Base-by-base conservation (phyloP, 2,113 vertebrate genomes). In the Gavialis gangeticus region DNA sequence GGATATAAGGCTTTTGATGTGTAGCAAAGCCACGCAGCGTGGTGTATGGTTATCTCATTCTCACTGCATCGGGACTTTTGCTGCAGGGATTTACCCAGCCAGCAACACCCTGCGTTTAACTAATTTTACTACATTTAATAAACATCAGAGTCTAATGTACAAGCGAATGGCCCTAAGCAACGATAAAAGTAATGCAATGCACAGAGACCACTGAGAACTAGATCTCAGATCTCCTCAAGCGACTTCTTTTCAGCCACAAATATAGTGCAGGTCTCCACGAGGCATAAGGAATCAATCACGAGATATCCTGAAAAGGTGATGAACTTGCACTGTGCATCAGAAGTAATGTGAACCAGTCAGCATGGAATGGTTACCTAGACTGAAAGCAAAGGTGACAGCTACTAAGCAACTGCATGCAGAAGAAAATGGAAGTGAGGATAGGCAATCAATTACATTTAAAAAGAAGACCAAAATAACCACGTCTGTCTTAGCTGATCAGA, bases 201-300 rank as follows among this genome's bases (percentile, higher is more conserved):
- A 37, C 34, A 84, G 92, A 5, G n/a, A 66, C n/a, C n/a, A 58
- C 27, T 46, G 59, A 64, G 30, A 27, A 34, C 56, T 17, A 88
- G 93, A 92, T 58, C 78, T 78, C 89, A 91, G 92, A 67, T 62
- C 27, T 84, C 87, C 2, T 7, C 1, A 15, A 85, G 87, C 84
- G 3, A 79, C 75, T 93, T 87, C 34, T 1, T 73, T 94, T 90
- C 25, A 76, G 89, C 84, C 92, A 96, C 91, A 97, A 95, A 92
- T 94, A 69, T 11, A 88, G 87, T 91, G 88, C 92, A 93, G 96
- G 75, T 93, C 96, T 90, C 88, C 79, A 24, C 88, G 7, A 97
- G 97, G 91, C 97, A 98, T 97, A 97, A 96, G 98, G 98, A 98
- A 97, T 97, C 97, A 97, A 98, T 98, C 97, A 97, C 0, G 3